These are phyloP conservation scores for Forbesichthys papilliferus DNA, from an alignment of 2,113 vertebrate species.

Conservation along the genomic window DNA sequence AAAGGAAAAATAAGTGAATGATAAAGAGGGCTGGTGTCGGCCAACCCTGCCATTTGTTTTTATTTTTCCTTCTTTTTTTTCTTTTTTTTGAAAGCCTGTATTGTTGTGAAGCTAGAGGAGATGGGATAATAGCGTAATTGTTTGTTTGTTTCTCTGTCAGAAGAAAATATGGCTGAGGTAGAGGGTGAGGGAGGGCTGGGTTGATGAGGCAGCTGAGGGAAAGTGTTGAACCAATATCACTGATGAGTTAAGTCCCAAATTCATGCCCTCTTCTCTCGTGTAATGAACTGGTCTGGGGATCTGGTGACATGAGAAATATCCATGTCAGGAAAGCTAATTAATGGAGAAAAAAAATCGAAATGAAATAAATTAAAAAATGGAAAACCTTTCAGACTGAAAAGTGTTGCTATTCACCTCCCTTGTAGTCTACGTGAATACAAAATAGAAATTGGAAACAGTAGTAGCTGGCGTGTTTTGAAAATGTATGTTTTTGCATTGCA, in stretches of 20 bases:
- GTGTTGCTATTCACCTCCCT: constrained; percentile 65
- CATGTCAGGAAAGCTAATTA: constrained; percentile 41
- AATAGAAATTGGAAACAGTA: constrained; percentile 57
- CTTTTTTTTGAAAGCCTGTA: constrained; percentile 45
- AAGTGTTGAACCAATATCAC: constrained; percentile 56
- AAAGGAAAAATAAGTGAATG: constrained; percentile 13
- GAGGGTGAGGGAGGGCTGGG: constrained; percentile 43
- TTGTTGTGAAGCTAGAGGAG: constrained; percentile 51
- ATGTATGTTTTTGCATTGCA: constrained; percentile 44
- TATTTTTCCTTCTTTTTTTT: constrained; percentile 7
- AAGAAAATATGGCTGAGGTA: constrained; percentile 47
- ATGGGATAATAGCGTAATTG: constrained; percentile 33
- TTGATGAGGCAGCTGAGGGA: constrained; percentile 66
- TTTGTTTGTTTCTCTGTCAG: constrained; percentile 57
- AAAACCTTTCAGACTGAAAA: constrained; percentile 55
- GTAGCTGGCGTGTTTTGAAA: constrained; percentile 59
- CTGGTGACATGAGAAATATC: constrained; percentile 30
- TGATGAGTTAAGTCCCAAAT: constrained; percentile 34
- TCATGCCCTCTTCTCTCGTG: constrained; percentile 54
- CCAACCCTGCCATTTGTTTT: constrained; percentile 36
- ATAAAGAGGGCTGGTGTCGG: constrained; percentile 41
- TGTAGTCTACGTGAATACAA: constrained; percentile 70
- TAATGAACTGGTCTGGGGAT: constrained; percentile 58
- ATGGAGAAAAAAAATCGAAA: constrained; percentile 38
- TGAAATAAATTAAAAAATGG: constrained; percentile 32